Base-by-base conservation (phyloP, 2,888 invertebrate species). In the Ochlodes sylvanus region DNA sequence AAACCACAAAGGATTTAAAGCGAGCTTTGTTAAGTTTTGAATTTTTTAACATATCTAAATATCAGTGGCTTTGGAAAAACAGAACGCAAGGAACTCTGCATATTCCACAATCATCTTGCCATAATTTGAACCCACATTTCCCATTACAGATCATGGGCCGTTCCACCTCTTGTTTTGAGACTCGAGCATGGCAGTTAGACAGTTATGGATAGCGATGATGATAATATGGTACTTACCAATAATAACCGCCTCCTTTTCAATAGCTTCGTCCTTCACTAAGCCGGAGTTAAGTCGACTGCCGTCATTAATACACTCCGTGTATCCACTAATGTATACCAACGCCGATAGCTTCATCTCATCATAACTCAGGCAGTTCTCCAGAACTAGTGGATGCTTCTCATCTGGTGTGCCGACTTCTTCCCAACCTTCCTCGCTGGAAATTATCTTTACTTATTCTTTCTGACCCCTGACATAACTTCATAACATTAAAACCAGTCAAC, bases 291-390 rank as follows among this genome's bases (percentile, higher is more conserved):
- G 89, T 34, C 95, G 85, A 10, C 88, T 81, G 0, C 95, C 95
- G 69, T 95, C 90, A 69, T 95, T 95, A 63, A 95, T 92, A 73
- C 95, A 95, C 73, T 92, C 93, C 0, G 94, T 94, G 63, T 89
- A 88, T 0, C 95, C 95, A n/a, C 94, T 94, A 1, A 95, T 89
- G 34, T 90, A 94, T 60, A 95, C 86, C 84, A 95, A 88, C 0
- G 95, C 92, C 0, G 95, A 94, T 1, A 95, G 73, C 76, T 95
- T 95, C 74, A 95, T 92, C 80, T 95, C 95, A 63, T 95, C 95
- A 74, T 95, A 95, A 62, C 95, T 95, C 27, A 95, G 82, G 71
- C 94, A 94, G 73, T 94, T 92, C 21, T 93, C 88, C 3, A 95
- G 79, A 0, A 93, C 70, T 6, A 95, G 75, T 0, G 95, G 95